Evolutionary conservation across 2,888 invertebrate genomes (phyloP), one percentile per base, ranked within the genome.

Genomic region (Drosophila fungiperda): DNA sequence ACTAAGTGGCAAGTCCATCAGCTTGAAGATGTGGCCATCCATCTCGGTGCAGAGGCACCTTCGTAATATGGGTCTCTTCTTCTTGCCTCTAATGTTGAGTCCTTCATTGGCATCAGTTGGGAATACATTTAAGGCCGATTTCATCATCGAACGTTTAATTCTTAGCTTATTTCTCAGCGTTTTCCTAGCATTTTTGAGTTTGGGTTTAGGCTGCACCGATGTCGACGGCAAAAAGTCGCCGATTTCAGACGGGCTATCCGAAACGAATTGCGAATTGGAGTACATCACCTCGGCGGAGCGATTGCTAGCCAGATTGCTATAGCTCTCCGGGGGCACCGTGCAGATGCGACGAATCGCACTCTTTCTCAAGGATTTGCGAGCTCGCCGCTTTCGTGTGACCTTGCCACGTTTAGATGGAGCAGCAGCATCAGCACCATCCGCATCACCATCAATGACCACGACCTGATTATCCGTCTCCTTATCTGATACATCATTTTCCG

Each of bases 21-120:
- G 26, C 2, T 52, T 59, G 23, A 12, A 67, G 1, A 72, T 8
- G 5, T 52, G 23, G 8, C 68, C 59, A 4, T 66, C 35, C 0
- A 67, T 1, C 38, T 67, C 78, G 8, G 54, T 59, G 73, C 78
- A 78, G 5, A 78, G 8, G 40, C 62, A 71, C 0, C 42, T 53
- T 6, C 26, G 40, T 2, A 15, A 15, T 7, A 15, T 15, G 20
- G 4, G 33, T 1, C 15, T 20, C 15, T 33, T 52, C 5, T 11
- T 53, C 3, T 23, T 54, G 8, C 15, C 32, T 9, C 8, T 15
- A 5, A 5, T 1, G 23, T 6, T 6, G 35, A 11, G 17, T 17
- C 4, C 53, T 17, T 6, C 1, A 54, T 3, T 4, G 15, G 23
- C 20, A 1, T 45, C 45, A 23, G 23, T 23, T 45, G 45, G 45